Conservation (phyloP, 2,797 vertebrate genomes). For the Rallus crepitans region DNA sequence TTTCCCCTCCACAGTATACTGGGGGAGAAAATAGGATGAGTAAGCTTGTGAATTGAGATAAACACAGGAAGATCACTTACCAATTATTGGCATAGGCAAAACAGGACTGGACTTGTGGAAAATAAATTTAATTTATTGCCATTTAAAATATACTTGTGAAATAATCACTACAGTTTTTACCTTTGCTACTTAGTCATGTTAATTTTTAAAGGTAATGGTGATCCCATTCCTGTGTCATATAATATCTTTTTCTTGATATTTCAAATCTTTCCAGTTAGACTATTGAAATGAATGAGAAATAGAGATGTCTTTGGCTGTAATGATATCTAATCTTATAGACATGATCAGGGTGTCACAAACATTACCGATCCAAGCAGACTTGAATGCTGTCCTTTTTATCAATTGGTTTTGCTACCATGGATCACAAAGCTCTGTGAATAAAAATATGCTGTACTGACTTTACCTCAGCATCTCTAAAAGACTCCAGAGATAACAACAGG, state of each 20-base stretch:
- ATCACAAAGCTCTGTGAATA: neutral
- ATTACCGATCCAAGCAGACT: neutral
- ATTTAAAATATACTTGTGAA: neutral
- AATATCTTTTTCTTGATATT: neutral
- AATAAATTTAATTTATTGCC: neutral
- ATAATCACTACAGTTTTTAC: neutral
- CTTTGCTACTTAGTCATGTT: neutral
- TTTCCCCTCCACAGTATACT: neutral
- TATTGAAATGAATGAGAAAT: neutral
- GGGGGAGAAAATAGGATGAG: neutral
- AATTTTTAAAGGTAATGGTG: neutral
- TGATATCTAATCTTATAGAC: neutral
- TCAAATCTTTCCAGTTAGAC: neutral
- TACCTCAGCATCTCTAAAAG: neutral
- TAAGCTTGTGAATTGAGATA: neutral
- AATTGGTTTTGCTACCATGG: neutral
- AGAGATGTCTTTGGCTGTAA: neutral
- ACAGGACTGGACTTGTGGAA: neutral
- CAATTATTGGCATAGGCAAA: neutral
- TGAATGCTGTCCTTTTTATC: neutral
- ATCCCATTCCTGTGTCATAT: neutral
- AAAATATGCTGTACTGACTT: neutral
- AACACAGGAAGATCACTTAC: neutral
- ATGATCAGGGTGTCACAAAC: neutral
- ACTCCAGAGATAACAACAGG: neutral